phyloP scores from a whole-genome alignment of 1,140 invertebrate species.

The Eupristina koningsbergeri region DNA sequence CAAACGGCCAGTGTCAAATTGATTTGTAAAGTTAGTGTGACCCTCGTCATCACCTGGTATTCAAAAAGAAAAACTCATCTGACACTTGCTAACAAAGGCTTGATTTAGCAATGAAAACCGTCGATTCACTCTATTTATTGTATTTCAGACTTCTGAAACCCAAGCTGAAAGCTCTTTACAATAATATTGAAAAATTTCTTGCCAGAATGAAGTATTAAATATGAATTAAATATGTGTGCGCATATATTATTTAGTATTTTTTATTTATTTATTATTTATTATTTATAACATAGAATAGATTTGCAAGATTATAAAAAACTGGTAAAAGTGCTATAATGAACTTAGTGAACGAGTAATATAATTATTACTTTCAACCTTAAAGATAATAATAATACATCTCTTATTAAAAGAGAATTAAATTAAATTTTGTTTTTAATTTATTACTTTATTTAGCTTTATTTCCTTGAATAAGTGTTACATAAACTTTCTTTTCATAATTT shows the following conservation, averaged over 20 bases:
- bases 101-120: constrained; percentile 61
- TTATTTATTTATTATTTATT: too few species aligned
- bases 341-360: too few species aligned
- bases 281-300: too few species aligned
- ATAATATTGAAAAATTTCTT: constrained; percentile 8
- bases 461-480: too few species aligned
- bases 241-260: background rate
- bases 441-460: too few species aligned
- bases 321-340: too few species aligned
- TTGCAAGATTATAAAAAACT: too few species aligned
- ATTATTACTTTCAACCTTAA: too few species aligned
- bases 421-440: too few species aligned
- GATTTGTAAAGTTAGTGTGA: constrained; percentile 40
- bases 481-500: too few species aligned
- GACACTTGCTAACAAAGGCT: constrained; percentile 60
- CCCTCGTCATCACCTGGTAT: constrained; percentile 62
- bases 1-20: constrained; percentile 31
- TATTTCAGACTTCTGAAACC: constrained; percentile 58
- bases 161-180: constrained; percentile 62
- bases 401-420: too few species aligned
- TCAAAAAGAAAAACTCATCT: constrained; percentile 55
- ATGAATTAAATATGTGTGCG: background rate
- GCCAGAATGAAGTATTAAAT: background rate
- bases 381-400: too few species aligned
- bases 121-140: constrained; percentile 42